Base-by-base conservation (phyloP, 1,140 invertebrate species). In the Papilio xuthus region DNA sequence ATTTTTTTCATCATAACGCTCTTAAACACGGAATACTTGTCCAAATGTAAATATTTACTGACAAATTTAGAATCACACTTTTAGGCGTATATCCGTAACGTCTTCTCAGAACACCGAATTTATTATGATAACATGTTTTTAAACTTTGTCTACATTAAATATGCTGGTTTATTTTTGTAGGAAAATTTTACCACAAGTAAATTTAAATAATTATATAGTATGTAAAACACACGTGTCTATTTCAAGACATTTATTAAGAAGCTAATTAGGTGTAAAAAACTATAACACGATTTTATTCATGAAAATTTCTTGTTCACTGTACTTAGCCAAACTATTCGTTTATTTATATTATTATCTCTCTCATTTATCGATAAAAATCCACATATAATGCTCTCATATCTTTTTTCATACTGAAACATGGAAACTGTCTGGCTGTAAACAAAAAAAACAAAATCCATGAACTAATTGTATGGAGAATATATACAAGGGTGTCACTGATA, bases 1-100 rank as follows among this genome's bases (percentile, higher is more conserved):
- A 67, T 67, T 67, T 67, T 18, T 67, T 67, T 67, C 26, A 32
- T 28, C 13, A 67, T 9, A 67, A 67, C 26, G 26, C 23, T 67
- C 32, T 67, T 28, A 67, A 15, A 32, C 0, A 67, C 26, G 13
- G 23, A 26, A 7, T 32, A 28, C 26, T 28, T 60, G 9, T 13
- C 1, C 60, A 6, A 73, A 73, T 8, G 42, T 47, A 73, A n/a
- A 73, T 73, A 73, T 73, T 73, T 73, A 42, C 71, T 73, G 42
- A 44, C 37, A 47, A 73, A n/a, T 26, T 23, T 73, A 50, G 41
- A 44, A 50, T 47, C 41, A 23, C 41, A 44, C 32, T 18, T 71
- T 20, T 71, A 71, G 69, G 42, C 71, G 20, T 47, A 47, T 47
- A 47, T 73, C 71, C 71, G 71, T 73, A 47, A 73, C 13, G 71